Conservation (phyloP, 35 echinoderm and acorn worm genomes). For the Chiridota heheva region DNA sequence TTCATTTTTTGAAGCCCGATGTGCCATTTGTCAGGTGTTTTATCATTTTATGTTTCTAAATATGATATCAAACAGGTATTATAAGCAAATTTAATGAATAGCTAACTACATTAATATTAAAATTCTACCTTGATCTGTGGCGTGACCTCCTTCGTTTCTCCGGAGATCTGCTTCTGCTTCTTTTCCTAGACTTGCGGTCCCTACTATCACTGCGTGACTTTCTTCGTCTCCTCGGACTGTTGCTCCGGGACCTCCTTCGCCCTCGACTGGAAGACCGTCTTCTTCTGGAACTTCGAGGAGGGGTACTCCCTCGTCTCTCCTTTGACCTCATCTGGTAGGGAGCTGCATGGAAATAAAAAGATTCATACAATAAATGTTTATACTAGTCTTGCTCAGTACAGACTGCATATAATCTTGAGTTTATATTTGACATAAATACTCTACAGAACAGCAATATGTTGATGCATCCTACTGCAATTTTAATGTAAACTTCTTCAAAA, state of each 20-base stretch:
- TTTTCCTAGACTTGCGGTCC: not conserved
- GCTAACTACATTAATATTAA: no score
- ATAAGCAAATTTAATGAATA: no score
- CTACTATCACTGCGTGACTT: conserved; percentile 24
- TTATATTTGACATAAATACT: not conserved
- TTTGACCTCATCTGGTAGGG: conserved; percentile 61
- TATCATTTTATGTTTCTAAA: no score
- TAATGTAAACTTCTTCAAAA: no score
- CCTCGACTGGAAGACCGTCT: conserved; percentile 28
- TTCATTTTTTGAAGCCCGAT: no score
- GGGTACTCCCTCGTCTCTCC: conserved; percentile 10
- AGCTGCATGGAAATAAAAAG: conserved; percentile 1
- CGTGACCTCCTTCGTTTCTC: conserved; percentile 21
- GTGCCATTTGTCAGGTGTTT: no score
- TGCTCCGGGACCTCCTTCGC: conserved; percentile 25
- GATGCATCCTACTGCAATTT: no score
- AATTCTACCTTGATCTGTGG: conserved; percentile 41
- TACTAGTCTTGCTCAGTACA: not conserved
- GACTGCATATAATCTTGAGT: not conserved
- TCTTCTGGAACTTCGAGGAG: conserved; percentile 10
- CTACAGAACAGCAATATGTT: no score
- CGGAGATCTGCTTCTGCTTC: conserved; percentile 19
- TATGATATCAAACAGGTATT: no score
- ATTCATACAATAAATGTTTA: not conserved
- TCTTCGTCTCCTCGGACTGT: conserved; percentile 3